These are phyloP conservation scores for Lasioglossum vierecki DNA, from an alignment of 2,888 invertebrate genomes.

Conservation along the genomic window DNA sequence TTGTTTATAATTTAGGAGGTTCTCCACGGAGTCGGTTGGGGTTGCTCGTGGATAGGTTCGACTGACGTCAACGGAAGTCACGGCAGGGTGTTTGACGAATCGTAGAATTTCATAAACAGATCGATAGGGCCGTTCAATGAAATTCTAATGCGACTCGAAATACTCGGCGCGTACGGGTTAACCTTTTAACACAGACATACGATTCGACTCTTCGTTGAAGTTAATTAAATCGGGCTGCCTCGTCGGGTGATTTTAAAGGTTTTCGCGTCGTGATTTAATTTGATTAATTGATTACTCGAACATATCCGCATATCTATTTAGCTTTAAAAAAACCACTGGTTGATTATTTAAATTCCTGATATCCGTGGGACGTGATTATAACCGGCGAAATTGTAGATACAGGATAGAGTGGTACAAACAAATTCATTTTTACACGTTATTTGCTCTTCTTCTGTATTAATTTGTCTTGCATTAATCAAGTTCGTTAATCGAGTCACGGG, in stretches of 20 bases:
- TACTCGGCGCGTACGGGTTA: background rate
- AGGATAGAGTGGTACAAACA: background rate
- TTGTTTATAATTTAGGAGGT: constrained; percentile 82
- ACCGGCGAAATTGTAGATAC: background rate
- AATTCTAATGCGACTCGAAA: constrained; percentile 1
- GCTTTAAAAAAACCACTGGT: background rate
- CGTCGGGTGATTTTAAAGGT: background rate
- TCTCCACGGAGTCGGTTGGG: constrained; percentile 60
- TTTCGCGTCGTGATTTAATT: background rate
- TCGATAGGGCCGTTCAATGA: background rate
- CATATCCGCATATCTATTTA: background rate
- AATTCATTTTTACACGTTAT: background rate
- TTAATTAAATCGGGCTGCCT: background rate
- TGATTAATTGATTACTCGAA: background rate
- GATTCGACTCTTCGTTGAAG: background rate
- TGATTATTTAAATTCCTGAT: background rate
- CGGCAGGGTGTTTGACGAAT: background rate
- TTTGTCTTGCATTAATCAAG: background rate
- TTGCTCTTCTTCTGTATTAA: background rate
- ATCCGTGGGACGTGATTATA: background rate
- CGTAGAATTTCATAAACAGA: constrained; percentile 5
- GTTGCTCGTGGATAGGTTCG: constrained; percentile 50
- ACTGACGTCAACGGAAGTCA: constrained; percentile 48
- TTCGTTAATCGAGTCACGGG: background rate
- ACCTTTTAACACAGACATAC: background rate